These are phyloP conservation scores for Pagetopsis macropterus DNA, from an alignment of 2,797 vertebrate species.

Conservation along the genomic window DNA sequence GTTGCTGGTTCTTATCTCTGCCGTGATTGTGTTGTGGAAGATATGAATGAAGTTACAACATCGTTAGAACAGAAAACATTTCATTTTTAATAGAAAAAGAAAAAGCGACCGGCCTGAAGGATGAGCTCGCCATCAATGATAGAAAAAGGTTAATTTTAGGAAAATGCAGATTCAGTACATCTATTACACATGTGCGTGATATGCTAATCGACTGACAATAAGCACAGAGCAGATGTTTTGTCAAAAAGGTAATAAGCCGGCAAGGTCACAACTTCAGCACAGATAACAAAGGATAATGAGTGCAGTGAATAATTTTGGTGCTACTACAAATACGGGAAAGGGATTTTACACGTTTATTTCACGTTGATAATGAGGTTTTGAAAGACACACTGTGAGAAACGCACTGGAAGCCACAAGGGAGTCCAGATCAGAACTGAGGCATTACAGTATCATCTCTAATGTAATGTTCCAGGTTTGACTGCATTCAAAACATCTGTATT, in stretches of 20 bases:
- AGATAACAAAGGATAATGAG: slow-evolving; percentile 43
- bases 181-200: slow-evolving; percentile 26
- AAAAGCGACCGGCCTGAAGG: slow-evolving; percentile 5
- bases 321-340: slow-evolving; percentile 20
- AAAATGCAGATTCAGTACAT: slow-evolving; percentile 27
- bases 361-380: slow-evolving; percentile 24
- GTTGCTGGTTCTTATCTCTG: neutral
- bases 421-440: neutral
- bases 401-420: slow-evolving; percentile 18
- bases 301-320: slow-evolving; percentile 27
- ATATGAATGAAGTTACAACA: neutral
- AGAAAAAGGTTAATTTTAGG: slow-evolving; percentile 12
- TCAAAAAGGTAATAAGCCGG: slow-evolving; percentile 46
- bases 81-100: neutral
- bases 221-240: slow-evolving; percentile 38
- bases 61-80: neutral
- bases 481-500: neutral
- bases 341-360: slow-evolving; percentile 48
- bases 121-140: neutral
- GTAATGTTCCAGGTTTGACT: no score
- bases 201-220: slow-evolving; percentile 46
- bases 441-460: neutral
- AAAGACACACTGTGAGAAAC: slow-evolving; percentile 41
- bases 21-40: neutral
- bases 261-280: slow-evolving; percentile 53